Conservation (phyloP, 2,113 vertebrate species). For the Edolisoma coerulescens region DNA sequence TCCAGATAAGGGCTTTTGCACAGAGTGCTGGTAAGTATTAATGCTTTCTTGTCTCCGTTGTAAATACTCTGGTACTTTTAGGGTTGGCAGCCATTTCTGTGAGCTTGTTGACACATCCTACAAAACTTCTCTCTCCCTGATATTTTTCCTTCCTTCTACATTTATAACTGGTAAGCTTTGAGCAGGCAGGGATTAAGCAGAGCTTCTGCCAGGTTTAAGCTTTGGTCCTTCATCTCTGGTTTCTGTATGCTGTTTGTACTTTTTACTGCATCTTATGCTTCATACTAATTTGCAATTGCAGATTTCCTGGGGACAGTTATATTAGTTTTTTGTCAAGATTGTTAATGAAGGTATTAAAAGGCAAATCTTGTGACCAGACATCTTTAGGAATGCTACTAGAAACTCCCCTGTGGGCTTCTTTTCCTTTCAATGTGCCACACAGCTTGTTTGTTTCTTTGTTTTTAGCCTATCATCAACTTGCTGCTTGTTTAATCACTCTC, state of each 20-base stretch:
- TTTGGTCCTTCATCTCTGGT: background rate
- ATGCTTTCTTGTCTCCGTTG: background rate
- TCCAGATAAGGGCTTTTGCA: conserved; percentile 13
- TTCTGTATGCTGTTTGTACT: background rate
- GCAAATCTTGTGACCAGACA: background rate
- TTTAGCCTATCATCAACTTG: background rate
- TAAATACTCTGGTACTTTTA: background rate
- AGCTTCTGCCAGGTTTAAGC: background rate
- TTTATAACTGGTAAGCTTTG: background rate
- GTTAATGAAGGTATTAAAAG: background rate
- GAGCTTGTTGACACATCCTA: background rate
- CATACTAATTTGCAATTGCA: background rate
- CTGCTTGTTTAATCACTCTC: background rate
- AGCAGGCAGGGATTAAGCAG: background rate
- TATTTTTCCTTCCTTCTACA: background rate
- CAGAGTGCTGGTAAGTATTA: conserved; percentile 23
- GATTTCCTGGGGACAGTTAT: background rate
- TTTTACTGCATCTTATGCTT: background rate
- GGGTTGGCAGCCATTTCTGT: background rate
- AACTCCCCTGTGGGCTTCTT: background rate
- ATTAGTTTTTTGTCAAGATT: background rate
- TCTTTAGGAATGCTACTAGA: background rate
- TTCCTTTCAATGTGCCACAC: background rate
- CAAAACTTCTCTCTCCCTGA: background rate
- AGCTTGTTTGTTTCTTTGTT: background rate